phyloP scores from a whole-genome alignment of 2,797 vertebrate species.

The Malurus splendens region DNA sequence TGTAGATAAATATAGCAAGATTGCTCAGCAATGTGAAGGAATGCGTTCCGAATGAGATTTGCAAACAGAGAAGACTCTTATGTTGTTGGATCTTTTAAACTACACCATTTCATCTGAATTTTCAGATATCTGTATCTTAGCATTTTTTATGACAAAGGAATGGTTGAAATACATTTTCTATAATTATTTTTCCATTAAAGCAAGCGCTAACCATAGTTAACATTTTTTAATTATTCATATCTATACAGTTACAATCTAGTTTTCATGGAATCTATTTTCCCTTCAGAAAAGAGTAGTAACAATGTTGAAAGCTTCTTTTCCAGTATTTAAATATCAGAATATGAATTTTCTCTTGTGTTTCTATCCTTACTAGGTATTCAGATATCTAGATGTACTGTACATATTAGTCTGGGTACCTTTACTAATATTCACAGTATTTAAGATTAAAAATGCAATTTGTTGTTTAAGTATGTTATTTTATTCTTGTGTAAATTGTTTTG shows the following conservation, averaged over 20 bases:
- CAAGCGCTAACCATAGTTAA: constrained; percentile 59
- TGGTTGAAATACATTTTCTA: constrained; percentile 60
- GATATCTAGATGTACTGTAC: constrained; percentile 68
- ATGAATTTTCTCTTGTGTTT: constrained; percentile 57
- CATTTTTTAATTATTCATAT: constrained; percentile 61
- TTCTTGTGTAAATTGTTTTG: constrained; percentile 82
- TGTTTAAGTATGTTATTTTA: constrained; percentile 76
- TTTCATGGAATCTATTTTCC: constrained; percentile 64
- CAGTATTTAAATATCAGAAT: constrained; percentile 68
- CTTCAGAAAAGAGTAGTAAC: constrained; percentile 52
- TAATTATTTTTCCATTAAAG: constrained; percentile 60
- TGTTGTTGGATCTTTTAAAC: constrained; percentile 26
- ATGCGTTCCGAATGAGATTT: constrained; percentile 25
- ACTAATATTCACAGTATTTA: constrained; percentile 84
- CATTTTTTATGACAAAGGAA: constrained; percentile 59
- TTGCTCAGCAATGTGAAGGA: constrained; percentile 46
- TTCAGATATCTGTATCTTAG: constrained; percentile 56
- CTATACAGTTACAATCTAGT: constrained; percentile 61
- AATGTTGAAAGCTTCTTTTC: constrained; percentile 58
- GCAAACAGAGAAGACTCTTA: constrained; percentile 16
- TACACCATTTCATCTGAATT: constrained; percentile 53
- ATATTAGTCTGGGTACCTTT: constrained; percentile 77
- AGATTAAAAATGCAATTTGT: constrained; percentile 74
- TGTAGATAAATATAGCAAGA: constrained; percentile 16
- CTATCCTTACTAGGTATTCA: constrained; percentile 58